Evolutionary conservation across 37 sponge, comb jelly and placozoan genomes (phyloP), one percentile per base, ranked within the genome.

Genomic region (Oscarella lobularis): DNA sequence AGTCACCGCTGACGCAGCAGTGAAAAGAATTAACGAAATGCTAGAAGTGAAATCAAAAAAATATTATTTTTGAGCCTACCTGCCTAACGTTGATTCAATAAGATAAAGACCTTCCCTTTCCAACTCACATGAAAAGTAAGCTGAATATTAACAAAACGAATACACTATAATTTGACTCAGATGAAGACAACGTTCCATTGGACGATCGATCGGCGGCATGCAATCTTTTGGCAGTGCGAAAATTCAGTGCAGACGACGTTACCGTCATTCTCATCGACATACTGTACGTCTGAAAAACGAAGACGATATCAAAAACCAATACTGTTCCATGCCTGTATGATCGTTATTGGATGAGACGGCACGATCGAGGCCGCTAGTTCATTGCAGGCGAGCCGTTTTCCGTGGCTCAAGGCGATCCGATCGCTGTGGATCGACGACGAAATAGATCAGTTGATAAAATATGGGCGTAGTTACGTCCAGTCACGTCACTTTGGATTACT

Each of bases 211-310:
- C 73, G 9, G 66, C 74, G n/a, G n/a, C n/a, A n/a, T n/a, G n/a
- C n/a, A n/a, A n/a, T n/a, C n/a, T n/a, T n/a, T n/a, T n/a, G n/a
- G n/a, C n/a, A 34, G 92, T 91, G 27, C 78, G 66, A 41, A 77
- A 84, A 76, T 81, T 81, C 78, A 84, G 88, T 66, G 78, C 85
- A 1, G 92, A 91, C 83, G 87, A 91, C 75, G 92, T 91, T 14
- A 82, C 92, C 0, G 83, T 91, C 48, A 91, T 91, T 88, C 33
- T 91, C 0, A 66, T 91, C 34, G 84, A 27, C 9, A 70, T 78
- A 70, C 69, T 9, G 9, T 9, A 48, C 9, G 20, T 27, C 9
- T 20, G 20, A n/a, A n/a, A n/a, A n/a, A n/a, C 20, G 20, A 20
- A 48, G 20, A 27, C 14, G 20, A 9, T 27, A 27, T 27, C 60